Evolutionary conservation across 2,888 invertebrate species (phyloP), one percentile per base, ranked within the genome.

Genomic region (Peribatodes rhomboidaria): DNA sequence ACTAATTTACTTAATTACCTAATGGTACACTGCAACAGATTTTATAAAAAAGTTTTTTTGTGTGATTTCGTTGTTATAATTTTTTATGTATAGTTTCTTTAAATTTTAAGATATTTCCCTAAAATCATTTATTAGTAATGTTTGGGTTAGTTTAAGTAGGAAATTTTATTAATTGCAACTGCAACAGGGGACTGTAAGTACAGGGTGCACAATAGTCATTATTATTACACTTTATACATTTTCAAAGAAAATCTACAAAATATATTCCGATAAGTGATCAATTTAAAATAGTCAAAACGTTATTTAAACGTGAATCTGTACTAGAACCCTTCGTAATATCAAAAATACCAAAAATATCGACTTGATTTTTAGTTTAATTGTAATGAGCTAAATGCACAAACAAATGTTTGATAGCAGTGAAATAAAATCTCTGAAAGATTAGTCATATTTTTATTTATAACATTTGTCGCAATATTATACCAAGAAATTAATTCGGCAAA

Each of bases 401-500:
- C 1, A 20, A 4, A 16, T 18, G 13, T 18, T 50, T 50, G 13
- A 11, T 16, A 50, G 13, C 50, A 13, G 8, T n/a, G 50, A 42
- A 31, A 52, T 42, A 27, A 16, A 52, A 42, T 35, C 4, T 49
- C 18, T 56, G 37, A 22, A 46, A 57, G 33, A 16, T 49, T 56
- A 60, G 54, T 58, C 53, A 61, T 37, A 4, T 33, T 0, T 65
- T 54, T 14, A 41, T 59, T 49, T 54, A n/a, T 49, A 54, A 57
- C 20, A 16, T 62, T 42, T 13, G 14, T 11, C 46, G 14, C 14
- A 7, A 16, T 61, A 70, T 33, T 74, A 63, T 77, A 79, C 79
- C 79, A 79, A 69, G 53, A 61, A 71, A 72, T 73, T 78, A 53
- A 46, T 60, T 73, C 42, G 63, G 58, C 42, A 55, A 52, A 33